Evolutionary conservation across 2,113 vertebrate species (phyloP).

Genomic region (Lepus americanus): DNA sequence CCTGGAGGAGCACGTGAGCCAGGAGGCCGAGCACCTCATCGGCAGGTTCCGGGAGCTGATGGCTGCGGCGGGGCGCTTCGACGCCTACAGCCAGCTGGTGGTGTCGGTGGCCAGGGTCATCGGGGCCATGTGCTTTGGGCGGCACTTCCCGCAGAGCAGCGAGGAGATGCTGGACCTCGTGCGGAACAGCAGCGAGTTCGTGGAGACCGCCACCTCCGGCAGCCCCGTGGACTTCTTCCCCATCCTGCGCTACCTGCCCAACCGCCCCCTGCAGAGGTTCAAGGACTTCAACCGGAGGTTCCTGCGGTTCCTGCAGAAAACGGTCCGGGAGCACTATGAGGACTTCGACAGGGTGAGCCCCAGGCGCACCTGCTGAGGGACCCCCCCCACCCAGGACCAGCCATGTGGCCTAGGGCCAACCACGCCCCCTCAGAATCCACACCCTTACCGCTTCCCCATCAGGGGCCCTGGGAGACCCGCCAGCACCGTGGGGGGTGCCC

Average conservation of each 20-base stretch:
- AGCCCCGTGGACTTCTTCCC: conserved; percentile 95
- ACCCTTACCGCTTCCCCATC: not conserved
- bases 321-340: conserved; percentile 90
- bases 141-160: conserved; percentile 89
- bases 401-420: not conserved
- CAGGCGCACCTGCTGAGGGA: not conserved
- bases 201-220: conserved; percentile 83
- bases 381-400: not conserved
- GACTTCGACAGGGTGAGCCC: conserved; percentile 90
- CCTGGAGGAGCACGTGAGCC: conserved; percentile 92
- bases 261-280: conserved; percentile 87
- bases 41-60: conserved; percentile 86
- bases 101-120: conserved; percentile 94
- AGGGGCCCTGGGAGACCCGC: not conserved
- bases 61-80: conserved; percentile 87
- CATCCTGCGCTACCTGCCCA: conserved; percentile 91
- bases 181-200: conserved; percentile 87
- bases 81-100: conserved; percentile 90
- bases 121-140: conserved; percentile 93
- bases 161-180: conserved; percentile 90
- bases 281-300: conserved; percentile 88
- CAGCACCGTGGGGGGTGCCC: no score
- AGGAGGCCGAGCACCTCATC: conserved; percentile 89
- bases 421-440: not conserved
- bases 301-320: conserved; percentile 86